Conservation (phyloP, 2,113 vertebrate species). For the Lepus americanus region DNA sequence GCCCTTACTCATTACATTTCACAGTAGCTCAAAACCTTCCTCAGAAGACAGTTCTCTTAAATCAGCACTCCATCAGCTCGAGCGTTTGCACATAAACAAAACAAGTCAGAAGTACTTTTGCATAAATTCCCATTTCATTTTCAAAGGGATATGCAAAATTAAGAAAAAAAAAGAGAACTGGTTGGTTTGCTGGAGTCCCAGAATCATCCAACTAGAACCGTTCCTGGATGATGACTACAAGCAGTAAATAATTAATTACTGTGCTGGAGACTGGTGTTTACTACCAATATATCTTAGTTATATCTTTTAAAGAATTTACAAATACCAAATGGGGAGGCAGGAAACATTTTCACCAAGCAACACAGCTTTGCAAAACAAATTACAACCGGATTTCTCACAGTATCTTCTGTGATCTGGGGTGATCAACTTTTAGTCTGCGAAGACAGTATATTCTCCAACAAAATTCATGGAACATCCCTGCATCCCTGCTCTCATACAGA, state of each 20-base stretch:
- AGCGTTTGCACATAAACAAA: slow-evolving; percentile 72
- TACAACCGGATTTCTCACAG: not conserved
- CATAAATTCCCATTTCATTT: slow-evolving; percentile 72
- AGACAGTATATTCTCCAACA: not conserved
- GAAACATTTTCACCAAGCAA: slow-evolving; percentile 48
- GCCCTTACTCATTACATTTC: slow-evolving; percentile 11
- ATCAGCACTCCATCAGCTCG: slow-evolving; percentile 57
- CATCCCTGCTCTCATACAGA: not conserved
- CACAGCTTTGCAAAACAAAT: slow-evolving; percentile 64
- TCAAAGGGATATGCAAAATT: slow-evolving; percentile 64
- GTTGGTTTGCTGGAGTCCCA: not conserved
- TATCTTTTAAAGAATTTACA: slow-evolving; percentile 2
- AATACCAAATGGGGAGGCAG: not conserved
- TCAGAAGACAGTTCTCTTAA: slow-evolving; percentile 58
- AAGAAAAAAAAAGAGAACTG: not conserved
- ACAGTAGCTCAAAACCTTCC: not conserved
- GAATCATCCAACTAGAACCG: not conserved
- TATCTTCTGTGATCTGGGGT: not conserved
- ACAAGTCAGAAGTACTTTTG: slow-evolving; percentile 69
- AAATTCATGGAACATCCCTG: not conserved
- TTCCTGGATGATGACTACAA: not conserved
- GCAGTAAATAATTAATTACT: not conserved
- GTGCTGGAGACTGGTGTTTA: not conserved
- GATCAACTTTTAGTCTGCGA: not conserved
- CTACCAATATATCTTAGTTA: not conserved